Evolutionary conservation across 1,140 invertebrate genomes (phyloP).

Genomic region (Zaprionus africanus): DNA sequence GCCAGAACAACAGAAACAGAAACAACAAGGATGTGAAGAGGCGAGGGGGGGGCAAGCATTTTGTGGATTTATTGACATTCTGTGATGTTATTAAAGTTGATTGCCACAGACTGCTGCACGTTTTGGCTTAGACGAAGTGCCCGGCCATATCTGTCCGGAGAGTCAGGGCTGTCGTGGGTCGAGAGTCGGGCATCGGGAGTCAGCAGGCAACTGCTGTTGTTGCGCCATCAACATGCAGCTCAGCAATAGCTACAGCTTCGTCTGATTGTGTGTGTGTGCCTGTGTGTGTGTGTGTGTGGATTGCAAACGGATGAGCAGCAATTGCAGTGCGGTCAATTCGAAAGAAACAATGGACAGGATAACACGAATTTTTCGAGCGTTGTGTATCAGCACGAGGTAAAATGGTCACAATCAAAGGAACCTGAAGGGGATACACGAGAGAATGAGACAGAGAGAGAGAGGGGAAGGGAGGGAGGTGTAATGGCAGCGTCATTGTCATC

Average conservation of each 20-base stretch:
- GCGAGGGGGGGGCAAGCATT: conserved; percentile 54
- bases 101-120: conserved; percentile 78
- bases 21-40: conserved; percentile 9
- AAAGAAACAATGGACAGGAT: conserved; percentile 70
- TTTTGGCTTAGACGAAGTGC: conserved; percentile 74
- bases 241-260: conserved; percentile 12
- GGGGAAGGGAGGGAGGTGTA: neutral
- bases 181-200: neutral
- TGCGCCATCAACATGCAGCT: conserved; percentile 41
- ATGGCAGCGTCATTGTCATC: conserved; percentile 46
- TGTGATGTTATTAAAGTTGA: conserved; percentile 83
- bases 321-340: conserved; percentile 69
- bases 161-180: neutral
- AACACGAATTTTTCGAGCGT: conserved; percentile 44
- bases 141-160: conserved; percentile 8
- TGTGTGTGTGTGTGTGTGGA: conserved; percentile 13
- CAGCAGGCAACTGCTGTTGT: conserved; percentile 4
- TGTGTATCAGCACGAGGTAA: conserved; percentile 21
- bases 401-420: conserved; percentile 39
- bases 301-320: conserved; percentile 24
- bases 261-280: neutral
- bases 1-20: conserved; percentile 32
- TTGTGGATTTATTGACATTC: conserved; percentile 83
- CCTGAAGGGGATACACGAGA: neutral
- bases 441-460: neutral